Percentiles rank a stretch among this genome's conserved stretches.
These are phyloP conservation scores for Coccyzus lansbergi DNA, from an alignment of 2,797 vertebrate genomes.

Conservation along the genomic window DNA sequence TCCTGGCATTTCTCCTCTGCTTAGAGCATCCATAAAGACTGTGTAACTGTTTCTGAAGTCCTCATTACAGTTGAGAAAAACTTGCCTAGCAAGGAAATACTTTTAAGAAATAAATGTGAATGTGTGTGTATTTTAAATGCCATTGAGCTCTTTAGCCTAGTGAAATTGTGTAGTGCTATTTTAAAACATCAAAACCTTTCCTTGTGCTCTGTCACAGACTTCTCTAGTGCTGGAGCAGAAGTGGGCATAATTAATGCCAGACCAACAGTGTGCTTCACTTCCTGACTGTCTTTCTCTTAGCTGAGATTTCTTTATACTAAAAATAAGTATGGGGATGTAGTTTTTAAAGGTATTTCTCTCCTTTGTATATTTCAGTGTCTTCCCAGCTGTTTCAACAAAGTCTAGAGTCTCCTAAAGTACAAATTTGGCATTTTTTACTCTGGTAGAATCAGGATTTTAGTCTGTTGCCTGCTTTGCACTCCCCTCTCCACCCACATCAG, in stretches of 20 bases:
- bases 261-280: background rate
- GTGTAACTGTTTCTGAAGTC: background rate
- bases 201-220: background rate
- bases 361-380: background rate
- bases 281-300: background rate
- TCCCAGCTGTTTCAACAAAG: background rate
- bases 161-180: background rate
- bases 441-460: background rate
- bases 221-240: background rate
- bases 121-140: background rate
- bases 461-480: background rate
- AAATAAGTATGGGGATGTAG: background rate
- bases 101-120: background rate
- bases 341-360: background rate
- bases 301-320: background rate
- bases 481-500: background rate
- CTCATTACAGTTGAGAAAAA: conserved; percentile 15
- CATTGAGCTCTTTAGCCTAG: background rate
- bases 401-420: background rate
- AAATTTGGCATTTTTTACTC: background rate
- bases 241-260: background rate
- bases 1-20: conserved; percentile 18
- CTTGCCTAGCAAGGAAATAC: background rate
- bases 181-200: background rate
- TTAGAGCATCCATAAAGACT: background rate